Percentiles rank a stretch among this genome's conserved stretches.
Evolutionary conservation across 2,888 invertebrate species (phyloP).

Genomic region (Nineta flava): DNA sequence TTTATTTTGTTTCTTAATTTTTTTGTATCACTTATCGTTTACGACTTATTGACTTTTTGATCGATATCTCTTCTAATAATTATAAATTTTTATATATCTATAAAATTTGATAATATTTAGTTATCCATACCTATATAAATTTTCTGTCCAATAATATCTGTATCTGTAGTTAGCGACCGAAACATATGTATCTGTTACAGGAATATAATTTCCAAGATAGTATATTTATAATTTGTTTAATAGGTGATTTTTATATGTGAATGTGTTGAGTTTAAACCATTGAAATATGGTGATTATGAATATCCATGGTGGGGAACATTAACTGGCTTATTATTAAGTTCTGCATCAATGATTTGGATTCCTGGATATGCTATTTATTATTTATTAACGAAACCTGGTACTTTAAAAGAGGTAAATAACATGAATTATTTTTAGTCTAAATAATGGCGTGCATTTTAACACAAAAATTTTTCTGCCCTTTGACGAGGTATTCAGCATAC

Average conservation of each 20-base stretch:
- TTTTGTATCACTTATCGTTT: no score
- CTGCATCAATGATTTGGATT: slow-evolving; percentile 49
- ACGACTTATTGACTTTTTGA: no score
- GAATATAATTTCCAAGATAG: background rate
- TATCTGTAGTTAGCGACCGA: background rate
- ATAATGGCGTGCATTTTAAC: no score
- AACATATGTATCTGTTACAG: background rate
- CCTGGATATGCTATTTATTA: slow-evolving; percentile 45
- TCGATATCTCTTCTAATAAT: no score
- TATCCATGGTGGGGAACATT: slow-evolving; percentile 45
- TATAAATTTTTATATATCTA: no score
- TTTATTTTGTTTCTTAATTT: no score
- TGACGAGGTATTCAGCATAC: no score
- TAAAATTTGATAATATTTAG: no score
- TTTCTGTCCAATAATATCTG: background rate
- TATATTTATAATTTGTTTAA: slow-evolving; percentile 15
- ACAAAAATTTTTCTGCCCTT: no score
- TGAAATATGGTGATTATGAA: slow-evolving; percentile 37
- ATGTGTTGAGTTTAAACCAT: slow-evolving; percentile 37
- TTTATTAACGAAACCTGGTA: slow-evolving; percentile 32
- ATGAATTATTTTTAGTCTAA: background rate
- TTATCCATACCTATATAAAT: background rate
- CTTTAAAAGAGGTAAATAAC: slow-evolving; percentile 32
- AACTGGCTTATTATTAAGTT: slow-evolving; percentile 40
- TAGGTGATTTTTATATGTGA: slow-evolving; percentile 46